Evolutionary conservation across 2,113 vertebrate genomes (phyloP), one percentile per base, ranked within the genome.

Genomic region (Eulacestoma nigropectus): DNA sequence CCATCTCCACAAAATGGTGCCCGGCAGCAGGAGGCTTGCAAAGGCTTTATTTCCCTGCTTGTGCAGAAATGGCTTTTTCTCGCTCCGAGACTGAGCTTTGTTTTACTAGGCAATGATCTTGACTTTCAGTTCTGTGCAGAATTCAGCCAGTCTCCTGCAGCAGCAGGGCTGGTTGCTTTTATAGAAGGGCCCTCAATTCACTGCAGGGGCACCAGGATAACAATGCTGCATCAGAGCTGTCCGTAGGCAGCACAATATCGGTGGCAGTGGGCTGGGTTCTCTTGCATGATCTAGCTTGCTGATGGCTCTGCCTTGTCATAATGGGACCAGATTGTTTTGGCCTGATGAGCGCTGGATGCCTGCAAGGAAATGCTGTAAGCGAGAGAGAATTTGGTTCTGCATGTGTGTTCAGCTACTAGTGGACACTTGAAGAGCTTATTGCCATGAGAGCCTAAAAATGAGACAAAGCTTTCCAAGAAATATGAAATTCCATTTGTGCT

Each of bases 131-230:
- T 83, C 46, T 33, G 55, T 65, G 57, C 27, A 56, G 73, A 79
- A 64, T 46, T 46, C 23, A 79, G 26, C 16, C 39, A 6, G 33
- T 15, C 17, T 91, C 56, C 73, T 89, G 52, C 11, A 56, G 60
- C 39, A 50, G 21, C 14, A 56, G 47, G 6, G 37, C 37, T 17
- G 42, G 59, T 4, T 65, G 73, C 32, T 69, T 16, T 72, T 62
- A 68, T 18, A 6, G 64, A 50, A 55, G 18, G 22, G 14, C 11
- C 19, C 1, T 2, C 1, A 0, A 1, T 13, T 41, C 50, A 3
- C 37, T 7, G 2, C 8, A 5, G 47, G 18, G 29, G 17, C 33
- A n/a, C 33, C 21, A 44, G 63, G 0, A 0, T 11, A 42, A 68
- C 0, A 12, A 18, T 59, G 56, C 64, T 75, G 52, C 26, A 3